Conservation (phyloP, 1,140 invertebrate genomes). For the Heliconius hermathena region DNA sequence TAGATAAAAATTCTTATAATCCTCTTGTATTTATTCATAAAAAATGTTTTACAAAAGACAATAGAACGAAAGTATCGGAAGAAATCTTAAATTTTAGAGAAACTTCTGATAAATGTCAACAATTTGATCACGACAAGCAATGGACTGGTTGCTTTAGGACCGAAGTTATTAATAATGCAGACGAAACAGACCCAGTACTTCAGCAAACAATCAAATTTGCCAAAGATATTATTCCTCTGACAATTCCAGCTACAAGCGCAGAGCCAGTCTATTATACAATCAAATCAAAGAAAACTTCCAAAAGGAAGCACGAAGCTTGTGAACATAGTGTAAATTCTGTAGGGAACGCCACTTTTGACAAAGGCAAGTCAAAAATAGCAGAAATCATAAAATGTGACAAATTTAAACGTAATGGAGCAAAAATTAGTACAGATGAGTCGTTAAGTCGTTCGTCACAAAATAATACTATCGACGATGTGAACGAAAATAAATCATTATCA, state of each 20-base stretch:
- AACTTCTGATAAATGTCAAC: constrained; percentile 54
- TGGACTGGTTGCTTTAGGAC: constrained; percentile 34
- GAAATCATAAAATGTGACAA: constrained; percentile 44
- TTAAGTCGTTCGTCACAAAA: constrained; percentile 54
- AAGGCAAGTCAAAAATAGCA: constrained; percentile 43
- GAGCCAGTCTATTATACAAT: constrained; percentile 60
- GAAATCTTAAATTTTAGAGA: constrained; percentile 38
- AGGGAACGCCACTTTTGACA: constrained; percentile 41
- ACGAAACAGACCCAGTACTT: constrained; percentile 51
- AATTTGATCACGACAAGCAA: constrained; percentile 46
- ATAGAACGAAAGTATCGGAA: constrained; percentile 22
- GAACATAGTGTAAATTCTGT: constrained; percentile 31
- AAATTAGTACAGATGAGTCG: constrained; percentile 47
- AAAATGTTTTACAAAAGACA: constrained; percentile 47
- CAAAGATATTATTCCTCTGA: constrained; percentile 61
- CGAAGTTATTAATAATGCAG: constrained; percentile 38
- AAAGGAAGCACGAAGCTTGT: constrained; percentile 44
- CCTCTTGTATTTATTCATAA: constrained; percentile 65
- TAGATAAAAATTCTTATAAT: constrained; percentile 50
- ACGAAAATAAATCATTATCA: constrained; percentile 61
- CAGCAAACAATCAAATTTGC: constrained; percentile 67
- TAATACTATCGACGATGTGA: constrained; percentile 64
- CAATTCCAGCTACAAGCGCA: constrained; percentile 57
- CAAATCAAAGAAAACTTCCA: constrained; percentile 56
- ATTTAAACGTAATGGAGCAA: constrained; percentile 44